Evolutionary conservation across 2,113 vertebrate species (phyloP).

Genomic region (Thamnaconus septentrionalis): DNA sequence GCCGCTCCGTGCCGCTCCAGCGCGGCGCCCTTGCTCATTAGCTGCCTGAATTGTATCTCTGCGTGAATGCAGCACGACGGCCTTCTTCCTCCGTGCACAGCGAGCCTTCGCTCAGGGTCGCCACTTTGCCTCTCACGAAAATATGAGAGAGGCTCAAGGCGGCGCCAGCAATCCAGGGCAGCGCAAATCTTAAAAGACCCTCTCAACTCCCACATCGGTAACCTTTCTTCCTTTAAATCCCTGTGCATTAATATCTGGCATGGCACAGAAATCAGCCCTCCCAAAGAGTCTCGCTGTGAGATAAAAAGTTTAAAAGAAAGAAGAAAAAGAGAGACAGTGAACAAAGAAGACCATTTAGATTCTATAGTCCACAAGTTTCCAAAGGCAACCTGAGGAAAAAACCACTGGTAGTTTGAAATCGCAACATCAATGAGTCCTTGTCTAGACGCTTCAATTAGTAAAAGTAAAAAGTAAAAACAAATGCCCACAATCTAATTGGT

Average conservation of each 20-base stretch:
- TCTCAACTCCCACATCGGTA: constrained; percentile 7
- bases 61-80: constrained; percentile 38
- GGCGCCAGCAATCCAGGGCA: constrained; percentile 26
- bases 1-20: constrained; percentile 3
- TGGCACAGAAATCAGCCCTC: constrained; percentile 28
- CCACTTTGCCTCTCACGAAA: constrained; percentile 11
- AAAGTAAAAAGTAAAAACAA: no score
- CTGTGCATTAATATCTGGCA: constrained; percentile 49
- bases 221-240: constrained; percentile 10
- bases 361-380: no score
- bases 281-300: constrained; percentile 14
- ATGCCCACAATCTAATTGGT: no score
- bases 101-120: constrained; percentile 37
- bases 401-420: no score
- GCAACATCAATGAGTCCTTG: no score
- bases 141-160: constrained; percentile 30
- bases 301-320: constrained; percentile 1
- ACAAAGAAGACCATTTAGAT: no score
- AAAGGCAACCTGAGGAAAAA: no score
- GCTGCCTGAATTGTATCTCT: constrained; percentile 19
- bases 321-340: background rate
- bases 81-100: constrained; percentile 13
- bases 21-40: constrained; percentile 44
- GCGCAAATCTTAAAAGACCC: constrained; percentile 43
- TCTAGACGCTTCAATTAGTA: no score